phyloP scores from a whole-genome alignment of 1,140 invertebrate genomes.

The Daktulosphaira vitifoliae region DNA sequence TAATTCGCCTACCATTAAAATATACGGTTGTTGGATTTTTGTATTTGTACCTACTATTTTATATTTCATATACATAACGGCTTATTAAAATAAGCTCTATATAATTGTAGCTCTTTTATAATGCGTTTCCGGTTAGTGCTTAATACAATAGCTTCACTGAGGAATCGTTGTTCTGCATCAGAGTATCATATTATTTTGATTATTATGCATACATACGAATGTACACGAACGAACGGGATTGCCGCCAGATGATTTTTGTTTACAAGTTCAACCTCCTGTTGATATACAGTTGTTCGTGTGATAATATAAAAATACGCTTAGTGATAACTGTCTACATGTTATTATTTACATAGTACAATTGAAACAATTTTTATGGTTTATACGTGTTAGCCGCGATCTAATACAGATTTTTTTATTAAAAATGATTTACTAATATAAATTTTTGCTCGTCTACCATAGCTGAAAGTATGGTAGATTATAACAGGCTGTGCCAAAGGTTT shows the following conservation, averaged over 20 bases:
- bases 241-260: conserved; percentile 27
- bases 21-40: no score
- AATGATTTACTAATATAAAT: neutral
- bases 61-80: no score
- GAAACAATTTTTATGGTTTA: no score
- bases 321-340: neutral
- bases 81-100: no score
- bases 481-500: conserved; percentile 56
- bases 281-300: neutral
- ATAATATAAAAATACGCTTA: neutral
- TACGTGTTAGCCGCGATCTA: no score
- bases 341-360: neutral
- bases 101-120: no score
- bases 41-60: no score
- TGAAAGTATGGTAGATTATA: conserved; percentile 43
- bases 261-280: conserved; percentile 28
- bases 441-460: neutral
- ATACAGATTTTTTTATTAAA: no score
- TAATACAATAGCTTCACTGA: neutral
- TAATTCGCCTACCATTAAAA: no score
- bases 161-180: neutral
- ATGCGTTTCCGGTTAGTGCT: conserved; percentile 5
- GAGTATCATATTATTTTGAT: neutral
- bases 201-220: neutral
- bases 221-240: neutral